Conservation (phyloP, 2,797 vertebrate genomes). For the Rhynchonycteris naso region DNA sequence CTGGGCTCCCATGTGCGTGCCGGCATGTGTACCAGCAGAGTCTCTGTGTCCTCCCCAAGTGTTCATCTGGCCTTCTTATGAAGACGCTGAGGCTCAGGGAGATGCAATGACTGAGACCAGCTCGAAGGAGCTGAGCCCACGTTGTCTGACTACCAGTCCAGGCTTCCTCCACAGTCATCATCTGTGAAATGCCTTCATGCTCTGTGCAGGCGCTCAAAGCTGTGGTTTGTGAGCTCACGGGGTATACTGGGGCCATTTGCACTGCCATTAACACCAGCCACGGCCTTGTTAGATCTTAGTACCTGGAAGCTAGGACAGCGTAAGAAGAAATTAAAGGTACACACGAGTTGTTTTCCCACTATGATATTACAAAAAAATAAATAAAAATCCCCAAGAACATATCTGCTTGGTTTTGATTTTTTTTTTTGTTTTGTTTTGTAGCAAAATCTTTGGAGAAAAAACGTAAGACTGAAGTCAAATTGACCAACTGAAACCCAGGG, state of each 20-base stretch:
- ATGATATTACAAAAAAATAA: neutral
- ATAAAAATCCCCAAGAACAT: neutral
- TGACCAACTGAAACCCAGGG: neutral
- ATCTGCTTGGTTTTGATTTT: neutral
- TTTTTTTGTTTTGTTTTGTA: neutral
- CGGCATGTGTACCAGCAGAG: neutral
- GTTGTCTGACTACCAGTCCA: neutral
- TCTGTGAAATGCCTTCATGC: neutral
- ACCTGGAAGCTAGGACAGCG: neutral
- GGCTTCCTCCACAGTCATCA: neutral
- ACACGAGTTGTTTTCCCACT: neutral
- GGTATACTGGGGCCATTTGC: neutral
- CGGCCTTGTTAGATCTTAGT: neutral
- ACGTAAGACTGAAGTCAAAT: neutral
- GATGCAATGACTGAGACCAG: neutral
- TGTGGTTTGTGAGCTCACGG: neutral
- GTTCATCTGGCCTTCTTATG: neutral
- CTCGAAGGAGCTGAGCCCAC: neutral
- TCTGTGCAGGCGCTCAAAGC: neutral
- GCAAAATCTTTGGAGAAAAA: neutral
- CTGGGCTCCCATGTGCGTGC: neutral
- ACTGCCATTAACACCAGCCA: neutral
- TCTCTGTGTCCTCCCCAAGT: neutral
- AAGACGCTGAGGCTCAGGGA: neutral
- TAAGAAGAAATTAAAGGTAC: constrained; percentile 12